A percentile compares a stretch with the other conserved stretches of the same genome.
phyloP scores from a whole-genome alignment of 2,797 vertebrate genomes.

The Tympanoctomys barrerae region DNA sequence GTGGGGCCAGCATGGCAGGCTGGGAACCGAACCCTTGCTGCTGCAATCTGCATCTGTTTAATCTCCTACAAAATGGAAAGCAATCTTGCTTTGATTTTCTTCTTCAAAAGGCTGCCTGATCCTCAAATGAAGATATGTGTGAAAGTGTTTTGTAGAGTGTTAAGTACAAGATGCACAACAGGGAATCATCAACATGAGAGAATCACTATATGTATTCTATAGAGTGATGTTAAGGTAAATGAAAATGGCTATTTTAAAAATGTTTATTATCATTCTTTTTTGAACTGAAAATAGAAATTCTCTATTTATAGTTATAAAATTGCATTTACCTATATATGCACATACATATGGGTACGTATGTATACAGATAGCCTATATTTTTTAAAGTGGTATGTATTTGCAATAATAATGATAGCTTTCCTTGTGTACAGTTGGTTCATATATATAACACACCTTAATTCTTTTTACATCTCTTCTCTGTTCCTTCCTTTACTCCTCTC shows the following conservation, averaged over 20 bases:
- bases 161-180: not conserved
- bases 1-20: too few species aligned
- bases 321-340: not conserved
- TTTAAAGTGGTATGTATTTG: not conserved
- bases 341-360: not conserved
- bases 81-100: conserved; percentile 38
- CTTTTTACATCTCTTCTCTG: not conserved
- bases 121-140: not conserved
- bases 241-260: not conserved
- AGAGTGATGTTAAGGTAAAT: not conserved
- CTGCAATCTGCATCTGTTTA: not conserved
- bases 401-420: not conserved
- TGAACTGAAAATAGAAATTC: not conserved
- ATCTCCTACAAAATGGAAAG: not conserved
- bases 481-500: not conserved
- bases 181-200: conserved; percentile 30
- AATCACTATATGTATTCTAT: not conserved
- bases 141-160: not conserved
- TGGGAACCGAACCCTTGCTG: too few species aligned
- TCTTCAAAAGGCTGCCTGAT: conserved; percentile 6
- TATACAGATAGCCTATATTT: not conserved
- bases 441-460: not conserved
- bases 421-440: not conserved
- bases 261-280: not conserved
- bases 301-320: not conserved